phyloP scores from a whole-genome alignment of 2,888 invertebrate genomes.

The Globia sparganii region DNA sequence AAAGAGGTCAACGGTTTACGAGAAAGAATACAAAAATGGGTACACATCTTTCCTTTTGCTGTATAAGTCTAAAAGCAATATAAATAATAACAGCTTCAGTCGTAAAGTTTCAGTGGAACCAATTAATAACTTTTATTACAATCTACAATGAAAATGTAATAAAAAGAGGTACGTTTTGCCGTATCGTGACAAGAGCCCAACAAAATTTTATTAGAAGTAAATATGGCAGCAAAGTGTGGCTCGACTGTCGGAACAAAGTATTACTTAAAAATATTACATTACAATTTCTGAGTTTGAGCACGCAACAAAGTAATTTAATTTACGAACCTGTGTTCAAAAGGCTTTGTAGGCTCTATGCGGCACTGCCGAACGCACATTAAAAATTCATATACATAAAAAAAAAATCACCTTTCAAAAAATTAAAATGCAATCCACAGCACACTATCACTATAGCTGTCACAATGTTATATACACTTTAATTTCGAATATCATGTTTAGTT shows the following conservation, averaged over 20 bases:
- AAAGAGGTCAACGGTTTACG: constrained; percentile 42
- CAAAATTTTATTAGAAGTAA: constrained; percentile 53
- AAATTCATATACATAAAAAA: constrained; percentile 74
- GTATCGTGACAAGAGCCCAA: constrained; percentile 52
- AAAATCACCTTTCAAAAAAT: constrained; percentile 67
- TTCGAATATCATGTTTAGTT: constrained; percentile 82
- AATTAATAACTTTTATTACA: constrained; percentile 48
- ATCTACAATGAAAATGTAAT: constrained; percentile 31
- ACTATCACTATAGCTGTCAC: constrained; percentile 56
- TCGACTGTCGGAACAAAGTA: constrained; percentile 41
- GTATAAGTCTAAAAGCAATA: constrained; percentile 10
- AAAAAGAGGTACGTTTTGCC: constrained; percentile 32
- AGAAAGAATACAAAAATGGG: constrained; percentile 10
- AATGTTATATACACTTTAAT: constrained; percentile 73
- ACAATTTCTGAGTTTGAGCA: constrained; percentile 74
- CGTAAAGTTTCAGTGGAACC: constrained; percentile 30
- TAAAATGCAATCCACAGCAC: constrained; percentile 57
- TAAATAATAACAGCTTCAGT: constrained; percentile 16
- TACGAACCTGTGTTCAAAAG: constrained; percentile 79
- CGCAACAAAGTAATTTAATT: constrained; percentile 85
- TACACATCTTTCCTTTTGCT: constrained; percentile 5
- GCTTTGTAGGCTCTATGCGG: constrained; percentile 67
- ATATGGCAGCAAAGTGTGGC: constrained; percentile 50
- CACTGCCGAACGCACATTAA: constrained; percentile 74
- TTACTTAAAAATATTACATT: constrained; percentile 73